A percentile compares a stretch with the other conserved stretches of the same genome.
phyloP scores from a whole-genome alignment of 1,140 invertebrate genomes.

The Fopius arisanus region DNA sequence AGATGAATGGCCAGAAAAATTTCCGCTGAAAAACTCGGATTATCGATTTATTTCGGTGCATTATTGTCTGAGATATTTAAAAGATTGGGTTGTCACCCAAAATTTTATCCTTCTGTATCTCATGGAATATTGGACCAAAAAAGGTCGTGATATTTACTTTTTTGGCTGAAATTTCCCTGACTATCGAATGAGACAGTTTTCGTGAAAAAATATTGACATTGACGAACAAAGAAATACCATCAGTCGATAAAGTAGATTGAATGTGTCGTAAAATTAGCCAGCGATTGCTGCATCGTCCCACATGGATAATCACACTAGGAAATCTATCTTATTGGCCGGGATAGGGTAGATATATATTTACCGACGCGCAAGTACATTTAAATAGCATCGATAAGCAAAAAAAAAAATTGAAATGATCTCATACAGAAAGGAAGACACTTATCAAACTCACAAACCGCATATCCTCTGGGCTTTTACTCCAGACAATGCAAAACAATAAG shows the following conservation, averaged over 20 bases:
- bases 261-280: no score
- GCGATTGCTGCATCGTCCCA: neutral
- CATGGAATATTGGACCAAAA: no score
- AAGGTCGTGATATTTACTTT: no score
- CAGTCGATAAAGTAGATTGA: neutral
- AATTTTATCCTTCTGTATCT: no score
- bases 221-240: neutral
- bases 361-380: neutral
- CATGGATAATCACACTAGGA: neutral
- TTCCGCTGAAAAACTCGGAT: neutral
- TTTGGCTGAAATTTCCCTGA: neutral
- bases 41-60: no score
- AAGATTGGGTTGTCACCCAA: no score
- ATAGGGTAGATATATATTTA: neutral
- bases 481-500: neutral
- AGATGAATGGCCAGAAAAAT: neutral
- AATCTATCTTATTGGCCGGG: neutral
- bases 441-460: conserved; percentile 3
- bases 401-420: neutral
- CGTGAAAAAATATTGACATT: neutral
- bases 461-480: neutral
- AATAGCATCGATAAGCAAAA: neutral
- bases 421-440: conserved; percentile 8
- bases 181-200: neutral
- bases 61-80: no score